Evolutionary conservation across 2,888 invertebrate species (phyloP).

Genomic region (Meteorus cinctellus): DNA sequence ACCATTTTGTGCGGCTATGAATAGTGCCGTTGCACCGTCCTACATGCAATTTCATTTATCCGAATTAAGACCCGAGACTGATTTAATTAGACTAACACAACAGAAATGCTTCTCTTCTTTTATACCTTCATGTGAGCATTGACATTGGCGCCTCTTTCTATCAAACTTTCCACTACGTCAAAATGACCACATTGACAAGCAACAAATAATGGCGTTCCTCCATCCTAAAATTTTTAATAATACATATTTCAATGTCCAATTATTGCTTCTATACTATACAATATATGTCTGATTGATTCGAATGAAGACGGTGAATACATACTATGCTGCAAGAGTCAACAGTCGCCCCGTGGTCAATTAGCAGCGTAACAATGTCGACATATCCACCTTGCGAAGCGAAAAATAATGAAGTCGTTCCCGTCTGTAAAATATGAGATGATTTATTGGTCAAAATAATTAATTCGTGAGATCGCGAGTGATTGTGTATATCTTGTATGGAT

Average conservation of each 20-base stretch:
- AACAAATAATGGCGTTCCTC: conserved; percentile 95
- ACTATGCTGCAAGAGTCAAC: conserved; percentile 88
- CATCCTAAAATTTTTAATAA: conserved; percentile 80
- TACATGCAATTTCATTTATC: conserved; percentile 68
- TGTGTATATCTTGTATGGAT: background rate
- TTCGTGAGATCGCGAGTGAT: background rate
- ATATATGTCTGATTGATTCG: conserved; percentile 17
- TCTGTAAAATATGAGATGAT: conserved; percentile 75
- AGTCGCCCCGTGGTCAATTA: conserved; percentile 85
- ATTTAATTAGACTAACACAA: background rate
- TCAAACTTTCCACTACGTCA: conserved; percentile 88
- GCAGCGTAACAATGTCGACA: conserved; percentile 85
- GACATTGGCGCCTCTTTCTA: conserved; percentile 86
- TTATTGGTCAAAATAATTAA: conserved; percentile 14
- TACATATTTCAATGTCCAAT: conserved; percentile 28
- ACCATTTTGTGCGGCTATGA: conserved; percentile 95
- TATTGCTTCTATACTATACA: conserved; percentile 23
- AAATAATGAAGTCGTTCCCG: conserved; percentile 94
- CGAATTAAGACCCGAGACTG: background rate
- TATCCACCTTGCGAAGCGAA: conserved; percentile 96
- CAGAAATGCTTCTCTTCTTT: conserved; percentile 33
- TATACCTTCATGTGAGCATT: conserved; percentile 88
- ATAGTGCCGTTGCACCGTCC: conserved; percentile 94
- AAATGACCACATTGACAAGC: conserved; percentile 94
- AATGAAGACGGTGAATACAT: conserved; percentile 65